Base-by-base conservation (phyloP, 2,113 vertebrate species). In the Onychorhynchus coronatus region DNA sequence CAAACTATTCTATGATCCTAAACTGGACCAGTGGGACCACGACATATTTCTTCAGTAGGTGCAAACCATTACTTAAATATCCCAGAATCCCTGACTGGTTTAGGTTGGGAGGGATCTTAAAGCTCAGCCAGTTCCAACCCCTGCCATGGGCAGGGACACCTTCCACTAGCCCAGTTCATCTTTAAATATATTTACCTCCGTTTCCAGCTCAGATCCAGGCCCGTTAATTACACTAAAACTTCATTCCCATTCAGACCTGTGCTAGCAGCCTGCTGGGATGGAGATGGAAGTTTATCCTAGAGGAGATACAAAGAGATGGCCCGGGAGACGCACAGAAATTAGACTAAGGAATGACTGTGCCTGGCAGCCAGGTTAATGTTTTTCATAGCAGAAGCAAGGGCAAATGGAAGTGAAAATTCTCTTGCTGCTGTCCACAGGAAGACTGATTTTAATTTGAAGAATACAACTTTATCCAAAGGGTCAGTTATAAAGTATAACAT, bases 181-280 rank as follows among this genome's bases (percentile, higher is more conserved):
- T 50, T 5, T 3, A 27, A 5, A 31, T 1, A 0, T 8, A 4
- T 8, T 77, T 6, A 14, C 39, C 61, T 78, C 46, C 55, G 52
- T 3, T 42, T 58, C 67, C 55, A 89, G 44, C 30, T 86, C 66
- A 41, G 1, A 65, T 4, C 56, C 74, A 78, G 73, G 41, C 25
- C 59, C 20, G 3, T 10, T 21, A 21, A 17, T 14, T 8, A 4
- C 70, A 55, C 30, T 42, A 4, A 7, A 67, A 28, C 12, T 59
- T 47, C 24, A 47, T 17, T 39, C 22, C 39, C 62, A 15, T 25
- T 12, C 44, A 10, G 33, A 72, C 12, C 30, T 6, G 3, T 7
- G 22, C 62, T 9, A 27, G 53, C 11, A 56, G 39, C 33, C 33
- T 39, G 8, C 0, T 39, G 46, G 19, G 28, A 74, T 22, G 1